Evolutionary conservation across 2,113 vertebrate species (phyloP), one percentile per base, ranked within the genome.

Genomic region (Nymphicus hollandicus): DNA sequence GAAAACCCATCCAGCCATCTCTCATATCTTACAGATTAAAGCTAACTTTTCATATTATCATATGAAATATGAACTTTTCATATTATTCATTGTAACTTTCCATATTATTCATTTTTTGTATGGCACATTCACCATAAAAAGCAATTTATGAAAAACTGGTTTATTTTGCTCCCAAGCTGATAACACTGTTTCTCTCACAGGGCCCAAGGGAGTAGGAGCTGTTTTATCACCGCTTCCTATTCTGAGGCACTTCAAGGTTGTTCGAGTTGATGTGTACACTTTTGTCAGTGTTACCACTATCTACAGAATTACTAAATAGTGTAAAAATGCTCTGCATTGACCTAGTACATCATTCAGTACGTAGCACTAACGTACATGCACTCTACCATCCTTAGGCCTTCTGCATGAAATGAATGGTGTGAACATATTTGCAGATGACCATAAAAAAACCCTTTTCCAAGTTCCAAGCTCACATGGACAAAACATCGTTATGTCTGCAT

Each of bases 401-500:
- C 64, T 65, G 46, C 41, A 28, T 11, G 11, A 83, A 46, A 63
- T 6, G 2, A 76, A 43, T 20, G 68, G 35, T 8, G 24, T 41
- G 39, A 91, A 69, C 17, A 10, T 9, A 50, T 23, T 60, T 72
- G 29, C 28, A 56, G 56, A 44, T 28, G 16, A n/a, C 31, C 66
- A 47, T 7, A n/a, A 63, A 66, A 70, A 74, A 70, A 14, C 13
- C 10, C 13, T 56, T 65, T 65, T 41, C 27, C 29, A 68, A 56
- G 28, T 58, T 91, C 25, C 58, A 72, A 55, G 68, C 19, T 37
- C 22, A 46, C 10, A 17, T 1, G 8, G 37, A 49, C 33, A 83
- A 47, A 86, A 5, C 0, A 0, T 10, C 4, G 33, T 46, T 46
- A 8, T 6, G 17, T 19, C 18, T 27, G 27, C 3, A 0, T n/a